Evolutionary conservation across 2,888 invertebrate genomes (phyloP).

Genomic region (Drosophila subsilvestris): DNA sequence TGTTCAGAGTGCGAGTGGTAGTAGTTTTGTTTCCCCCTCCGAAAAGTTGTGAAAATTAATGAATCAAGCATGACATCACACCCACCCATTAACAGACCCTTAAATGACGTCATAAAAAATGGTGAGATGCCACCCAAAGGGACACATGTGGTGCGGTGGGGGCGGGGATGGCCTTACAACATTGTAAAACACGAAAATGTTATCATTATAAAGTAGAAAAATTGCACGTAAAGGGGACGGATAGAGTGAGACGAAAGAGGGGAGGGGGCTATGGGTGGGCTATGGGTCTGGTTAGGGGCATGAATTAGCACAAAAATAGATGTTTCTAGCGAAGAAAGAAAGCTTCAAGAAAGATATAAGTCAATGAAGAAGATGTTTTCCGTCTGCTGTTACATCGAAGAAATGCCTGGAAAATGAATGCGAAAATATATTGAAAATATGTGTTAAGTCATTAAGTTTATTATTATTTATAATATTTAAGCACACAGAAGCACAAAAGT

Average conservation of each 20-base stretch:
- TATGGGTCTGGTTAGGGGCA: slow-evolving; percentile 18
- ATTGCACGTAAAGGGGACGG: slow-evolving; percentile 41
- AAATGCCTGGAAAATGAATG: no score
- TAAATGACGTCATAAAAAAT: slow-evolving; percentile 58
- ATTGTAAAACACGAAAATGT: slow-evolving; percentile 78
- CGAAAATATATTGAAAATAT: slow-evolving; percentile 34
- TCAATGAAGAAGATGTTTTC: neutral
- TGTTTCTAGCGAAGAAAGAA: neutral
- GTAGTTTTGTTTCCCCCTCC: slow-evolving; percentile 44
- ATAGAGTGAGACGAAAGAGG: slow-evolving; percentile 26
- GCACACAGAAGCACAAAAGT: slow-evolving; percentile 6
- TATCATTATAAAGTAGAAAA: slow-evolving; percentile 79
- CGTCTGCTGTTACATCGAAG: no score
- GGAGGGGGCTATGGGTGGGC: neutral
- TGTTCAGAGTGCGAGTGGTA: slow-evolving; percentile 25
- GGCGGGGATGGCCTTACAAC: slow-evolving; percentile 60
- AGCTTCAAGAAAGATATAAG: neutral
- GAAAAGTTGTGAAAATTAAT: slow-evolving; percentile 72
- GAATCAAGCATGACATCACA: slow-evolving; percentile 64
- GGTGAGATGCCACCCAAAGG: slow-evolving; percentile 10
- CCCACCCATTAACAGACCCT: slow-evolving; percentile 61
- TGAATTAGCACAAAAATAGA: slow-evolving; percentile 56
- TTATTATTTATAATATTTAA: slow-evolving; percentile 67
- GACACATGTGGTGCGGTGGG: slow-evolving; percentile 40
- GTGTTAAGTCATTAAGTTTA: slow-evolving; percentile 66